phyloP scores from a whole-genome alignment of 2,888 invertebrate species.

The Physocephala rufipes region DNA sequence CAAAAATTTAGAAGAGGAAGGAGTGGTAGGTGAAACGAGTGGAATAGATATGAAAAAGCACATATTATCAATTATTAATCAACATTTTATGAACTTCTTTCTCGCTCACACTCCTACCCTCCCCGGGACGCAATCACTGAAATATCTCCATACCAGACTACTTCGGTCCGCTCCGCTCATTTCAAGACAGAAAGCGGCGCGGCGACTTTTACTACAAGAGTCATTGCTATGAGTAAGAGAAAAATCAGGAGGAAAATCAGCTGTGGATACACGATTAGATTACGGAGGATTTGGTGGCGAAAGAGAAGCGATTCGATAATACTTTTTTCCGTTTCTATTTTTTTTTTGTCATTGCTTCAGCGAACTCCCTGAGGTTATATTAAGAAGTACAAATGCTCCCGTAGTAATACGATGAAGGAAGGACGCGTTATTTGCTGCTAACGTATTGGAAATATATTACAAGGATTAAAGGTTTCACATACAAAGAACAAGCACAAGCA shows the following conservation, averaged over 20 bases:
- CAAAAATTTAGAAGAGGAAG: too few species aligned
- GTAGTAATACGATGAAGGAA: not conserved
- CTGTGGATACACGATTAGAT: too few species aligned
- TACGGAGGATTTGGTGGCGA: too few species aligned
- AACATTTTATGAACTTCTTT: too few species aligned
- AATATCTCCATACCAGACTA: too few species aligned
- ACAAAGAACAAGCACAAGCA: not conserved
- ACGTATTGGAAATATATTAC: not conserved
- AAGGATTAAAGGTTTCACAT: not conserved
- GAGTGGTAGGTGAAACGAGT: not conserved
- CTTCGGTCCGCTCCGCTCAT: too few species aligned
- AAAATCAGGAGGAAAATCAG: too few species aligned
- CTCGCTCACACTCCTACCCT: too few species aligned
- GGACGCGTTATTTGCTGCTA: not conserved
- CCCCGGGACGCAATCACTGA: too few species aligned
- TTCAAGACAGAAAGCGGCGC: too few species aligned
- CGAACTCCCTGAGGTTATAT: not conserved
- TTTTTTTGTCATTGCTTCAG: not conserved
- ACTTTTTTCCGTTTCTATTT: not conserved
- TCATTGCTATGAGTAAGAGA: too few species aligned
- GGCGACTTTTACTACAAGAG: too few species aligned
- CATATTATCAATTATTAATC: not conserved
- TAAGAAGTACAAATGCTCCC: not conserved
- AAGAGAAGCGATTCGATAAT: not conserved
- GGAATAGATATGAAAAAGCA: not conserved